Percentiles rank a stretch among this genome's conserved stretches.
Evolutionary conservation across 2,888 invertebrate species (phyloP).

Genomic region (Zootermopsis nevadensis): DNA sequence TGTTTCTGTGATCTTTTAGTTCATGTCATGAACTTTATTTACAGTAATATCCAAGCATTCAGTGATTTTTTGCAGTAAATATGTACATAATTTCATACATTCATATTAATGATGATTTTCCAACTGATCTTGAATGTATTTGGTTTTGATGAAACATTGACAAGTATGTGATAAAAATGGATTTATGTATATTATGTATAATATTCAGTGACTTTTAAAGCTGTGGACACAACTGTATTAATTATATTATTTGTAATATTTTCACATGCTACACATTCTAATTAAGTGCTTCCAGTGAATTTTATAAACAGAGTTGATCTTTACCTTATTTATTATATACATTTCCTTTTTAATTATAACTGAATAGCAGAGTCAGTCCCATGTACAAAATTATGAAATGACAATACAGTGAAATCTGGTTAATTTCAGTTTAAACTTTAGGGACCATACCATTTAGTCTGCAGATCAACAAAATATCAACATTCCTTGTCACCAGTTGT

Average conservation of each 20-base stretch:
- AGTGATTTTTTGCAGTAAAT: neutral
- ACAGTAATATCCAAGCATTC: neutral
- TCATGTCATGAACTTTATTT: neutral
- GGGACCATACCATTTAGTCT: too few relatives aligned
- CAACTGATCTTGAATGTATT: neutral
- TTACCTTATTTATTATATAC: neutral
- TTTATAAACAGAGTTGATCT: neutral
- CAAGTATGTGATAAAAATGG: neutral
- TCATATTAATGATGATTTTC: neutral
- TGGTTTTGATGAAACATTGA: neutral
- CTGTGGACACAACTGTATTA: neutral
- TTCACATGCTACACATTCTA: neutral
- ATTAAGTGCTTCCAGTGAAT: neutral
- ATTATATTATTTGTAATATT: neutral
- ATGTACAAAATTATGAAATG: too few relatives aligned
- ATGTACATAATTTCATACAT: neutral
- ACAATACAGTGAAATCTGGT: too few relatives aligned
- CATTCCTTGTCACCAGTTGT: too few relatives aligned
- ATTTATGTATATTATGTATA: neutral
- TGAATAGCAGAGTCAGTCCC: neutral
- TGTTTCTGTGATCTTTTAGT: conserved; percentile 5
- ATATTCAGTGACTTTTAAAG: neutral
- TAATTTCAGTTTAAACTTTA: too few relatives aligned
- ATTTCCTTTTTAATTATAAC: neutral
- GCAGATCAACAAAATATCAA: too few relatives aligned